phyloP scores from a whole-genome alignment of 2,113 vertebrate species.

The Eira barbara region DNA sequence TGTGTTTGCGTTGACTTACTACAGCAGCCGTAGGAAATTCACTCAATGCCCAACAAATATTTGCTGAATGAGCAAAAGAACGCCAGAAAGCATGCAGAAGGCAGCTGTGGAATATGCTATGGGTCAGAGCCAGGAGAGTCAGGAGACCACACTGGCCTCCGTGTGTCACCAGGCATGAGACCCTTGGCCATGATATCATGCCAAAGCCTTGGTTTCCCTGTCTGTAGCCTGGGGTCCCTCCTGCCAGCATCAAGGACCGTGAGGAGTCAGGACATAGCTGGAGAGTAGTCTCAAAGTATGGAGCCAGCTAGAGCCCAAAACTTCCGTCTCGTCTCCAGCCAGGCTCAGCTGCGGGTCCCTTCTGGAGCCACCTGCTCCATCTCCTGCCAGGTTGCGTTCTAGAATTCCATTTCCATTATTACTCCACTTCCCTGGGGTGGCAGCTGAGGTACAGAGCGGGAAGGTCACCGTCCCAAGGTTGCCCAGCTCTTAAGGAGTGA shows the following conservation, averaged over 20 bases:
- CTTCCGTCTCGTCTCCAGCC: not conserved
- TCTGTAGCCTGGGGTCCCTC: not conserved
- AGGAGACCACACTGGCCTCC: not conserved
- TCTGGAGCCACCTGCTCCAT: not conserved
- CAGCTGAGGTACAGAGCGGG: not conserved
- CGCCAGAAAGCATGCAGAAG: not conserved
- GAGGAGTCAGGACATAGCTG: not conserved
- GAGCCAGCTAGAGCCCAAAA: not conserved
- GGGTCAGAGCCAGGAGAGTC: not conserved
- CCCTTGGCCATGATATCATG: not conserved
- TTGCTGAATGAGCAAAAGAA: not conserved
- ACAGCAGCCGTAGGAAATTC: not conserved
- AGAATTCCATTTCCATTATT: no score
- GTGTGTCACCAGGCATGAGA: conserved; percentile 12
- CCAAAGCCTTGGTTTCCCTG: not conserved
- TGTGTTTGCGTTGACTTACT: not conserved
- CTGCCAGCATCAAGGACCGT: not conserved
- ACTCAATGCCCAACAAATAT: not conserved
- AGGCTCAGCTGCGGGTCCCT: not conserved
- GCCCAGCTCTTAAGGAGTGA: not conserved
- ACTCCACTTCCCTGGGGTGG: not conserved
- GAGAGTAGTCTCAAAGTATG: not conserved
- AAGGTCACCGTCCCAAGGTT: not conserved
- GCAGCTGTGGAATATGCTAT: not conserved
- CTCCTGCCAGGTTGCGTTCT: not conserved